Evolutionary conservation across 2,113 vertebrate genomes (phyloP), one percentile per base, ranked within the genome.

Genomic region (Mastomys natalensis): DNA sequence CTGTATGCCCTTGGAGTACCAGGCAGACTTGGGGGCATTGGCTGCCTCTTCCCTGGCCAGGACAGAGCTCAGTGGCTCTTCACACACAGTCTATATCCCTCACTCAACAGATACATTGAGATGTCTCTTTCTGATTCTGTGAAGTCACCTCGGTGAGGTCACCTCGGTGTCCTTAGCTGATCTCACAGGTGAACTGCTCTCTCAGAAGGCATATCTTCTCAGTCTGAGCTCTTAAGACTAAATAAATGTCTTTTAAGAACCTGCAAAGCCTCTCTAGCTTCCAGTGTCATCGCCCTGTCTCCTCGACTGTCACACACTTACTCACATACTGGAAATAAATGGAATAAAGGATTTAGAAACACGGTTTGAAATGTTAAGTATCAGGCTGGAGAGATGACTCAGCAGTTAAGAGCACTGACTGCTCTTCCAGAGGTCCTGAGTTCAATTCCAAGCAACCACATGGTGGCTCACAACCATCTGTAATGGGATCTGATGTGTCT

Each of bases 141-240:
- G 58, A 87, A 91, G 24, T 31, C 29, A 86, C 29, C 93, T 78
- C 43, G 72, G 81, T 94, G 90, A 19, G 3, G 34, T 90, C 37
- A 85, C 40, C 93, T 78, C 51, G 72, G 77, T 93, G 91, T 93
- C 73, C 73, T 93, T 53, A 66, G 51, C 77, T 74, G 86, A 76
- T 81, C 89, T 95, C 48, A 48, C 53, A 92, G 76, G 4, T 86
- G 53, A 80, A 77, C 51, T 84, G 94, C 87, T 84, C 48, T 97
- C 29, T 96, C 45, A 73, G 8, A 91, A 55, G 51, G 45, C 85
- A 62, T 73, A 86, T 91, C 74, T 90, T 81, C 55, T 87, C 48
- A 37, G 88, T 31, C 80, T 84, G 55, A 91, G 62, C 53, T 84
- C 73, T 84, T 48, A 78, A 64, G 80, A 78, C 26, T 34, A 64